Percentiles rank a stretch among this genome's conserved stretches.
These are phyloP conservation scores for Phylloscopus trochilus DNA, from an alignment of 2,113 vertebrate genomes.

Conservation along the genomic window DNA sequence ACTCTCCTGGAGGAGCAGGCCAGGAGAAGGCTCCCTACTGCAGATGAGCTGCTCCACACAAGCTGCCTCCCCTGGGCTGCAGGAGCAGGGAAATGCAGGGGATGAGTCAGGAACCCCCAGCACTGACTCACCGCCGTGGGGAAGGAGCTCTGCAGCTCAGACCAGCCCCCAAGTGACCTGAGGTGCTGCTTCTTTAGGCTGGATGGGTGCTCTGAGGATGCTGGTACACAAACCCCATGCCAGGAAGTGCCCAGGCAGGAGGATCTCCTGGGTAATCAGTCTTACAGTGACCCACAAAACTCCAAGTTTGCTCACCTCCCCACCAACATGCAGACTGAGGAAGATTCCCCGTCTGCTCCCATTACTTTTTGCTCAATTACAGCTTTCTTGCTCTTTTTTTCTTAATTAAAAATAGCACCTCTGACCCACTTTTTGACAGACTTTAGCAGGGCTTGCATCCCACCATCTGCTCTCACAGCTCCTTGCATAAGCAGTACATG, in stretches of 20 bases:
- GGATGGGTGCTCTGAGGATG: neutral
- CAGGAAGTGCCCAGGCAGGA: neutral
- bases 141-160: neutral
- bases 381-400: conserved; percentile 44
- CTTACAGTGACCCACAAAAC: neutral
- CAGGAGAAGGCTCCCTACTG: neutral
- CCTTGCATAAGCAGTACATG: neutral
- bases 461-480: conserved; percentile 39
- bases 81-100: neutral
- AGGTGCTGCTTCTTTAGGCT: neutral
- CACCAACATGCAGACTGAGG: neutral
- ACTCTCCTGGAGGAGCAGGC: neutral
- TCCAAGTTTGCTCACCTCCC: neutral
- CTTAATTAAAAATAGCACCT: conserved; percentile 31
- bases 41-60: neutral
- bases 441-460: conserved; percentile 5
- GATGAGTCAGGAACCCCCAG: neutral
- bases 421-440: conserved; percentile 33
- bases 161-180: neutral
- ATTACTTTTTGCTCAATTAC: conserved; percentile 30
- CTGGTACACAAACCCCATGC: neutral
- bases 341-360: neutral
- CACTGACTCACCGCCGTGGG: neutral
- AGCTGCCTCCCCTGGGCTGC: neutral
- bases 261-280: neutral